Evolutionary conservation across 2,888 invertebrate species (phyloP), one percentile per base, ranked within the genome.

Genomic region (Pristionchus fissidentatus): DNA sequence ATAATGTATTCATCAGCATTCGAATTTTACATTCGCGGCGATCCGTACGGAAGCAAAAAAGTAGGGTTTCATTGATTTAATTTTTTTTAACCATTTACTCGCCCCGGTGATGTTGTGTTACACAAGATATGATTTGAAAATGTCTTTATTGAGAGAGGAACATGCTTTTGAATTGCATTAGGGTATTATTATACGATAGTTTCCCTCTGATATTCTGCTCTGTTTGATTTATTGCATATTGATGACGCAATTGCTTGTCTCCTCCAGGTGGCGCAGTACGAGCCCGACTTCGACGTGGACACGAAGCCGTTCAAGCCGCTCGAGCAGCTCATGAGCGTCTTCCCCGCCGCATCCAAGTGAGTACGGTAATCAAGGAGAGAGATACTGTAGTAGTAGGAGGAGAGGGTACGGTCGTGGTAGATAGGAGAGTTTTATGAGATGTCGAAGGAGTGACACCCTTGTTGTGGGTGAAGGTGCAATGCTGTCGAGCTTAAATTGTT

Each of bases 271-370:
- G 95, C 95, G 83, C 96, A 96, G 0, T 94, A 97, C 46, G 90
- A 93, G 0, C 95, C 96, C 73, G 95, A 95, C 92, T 99, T 99
- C 93, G 96, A 96, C 92, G 95, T 94, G 91, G 95, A 95, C 83
- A 97, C 98, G 0, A 94, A 95, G 92, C 99, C 99, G 95, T 98
- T 99, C 94, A 96, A 96, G 88, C 99, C 99, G 0, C 93, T 99
- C 92, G 98, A 99, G 93, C 99, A 99, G 94, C 94, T 99, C 92
- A 99, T 99, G 99, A 96, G 98, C 55, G 99, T 99, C 86, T 99
- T 99, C 93, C 99, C 99, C 80, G 98, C 98, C 22, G 98, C 97
- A 73, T 97, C 97, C 94, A 90, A 90, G 90, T 90, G 35, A 84
- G 84, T 84, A 19, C 8, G 19, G n/a, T 26, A 60, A 15, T n/a